These are phyloP conservation scores for Ceratina calcarata DNA, from an alignment of 1,140 invertebrate genomes.

Conservation along the genomic window DNA sequence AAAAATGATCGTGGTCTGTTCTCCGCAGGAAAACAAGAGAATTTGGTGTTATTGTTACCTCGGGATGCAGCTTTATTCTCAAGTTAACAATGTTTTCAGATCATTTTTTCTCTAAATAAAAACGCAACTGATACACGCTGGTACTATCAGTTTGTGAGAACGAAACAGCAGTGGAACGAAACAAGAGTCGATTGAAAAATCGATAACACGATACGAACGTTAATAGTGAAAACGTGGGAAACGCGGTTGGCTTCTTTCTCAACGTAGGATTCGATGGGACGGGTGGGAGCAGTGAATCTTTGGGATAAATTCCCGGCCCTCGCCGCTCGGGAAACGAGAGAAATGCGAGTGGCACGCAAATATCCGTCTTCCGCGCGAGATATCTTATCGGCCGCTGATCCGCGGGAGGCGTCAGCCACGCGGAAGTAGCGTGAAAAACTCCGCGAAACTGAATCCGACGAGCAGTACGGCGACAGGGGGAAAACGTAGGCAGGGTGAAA, in stretches of 20 bases:
- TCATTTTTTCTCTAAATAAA: too few species aligned
- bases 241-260: background rate
- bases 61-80: background rate
- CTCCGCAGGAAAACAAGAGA: slow-evolving; percentile 14
- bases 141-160: background rate
- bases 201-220: slow-evolving; percentile 20
- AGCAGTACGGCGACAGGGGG: background rate
- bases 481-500: background rate
- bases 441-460: slow-evolving; percentile 16
- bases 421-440: slow-evolving; percentile 20
- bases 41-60: background rate
- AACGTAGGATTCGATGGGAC: background rate
- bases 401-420: slow-evolving; percentile 1
- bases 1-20: slow-evolving; percentile 21
- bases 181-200: slow-evolving; percentile 21
- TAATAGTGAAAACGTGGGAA: background rate
- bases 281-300: background rate
- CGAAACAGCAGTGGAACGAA: background rate
- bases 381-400: slow-evolving; percentile 18
- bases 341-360: background rate
- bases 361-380: background rate
- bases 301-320: background rate
- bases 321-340: background rate
- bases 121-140: too few species aligned
- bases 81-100: too few species aligned